Evolutionary conservation across 2,797 vertebrate species (phyloP), one percentile per base, ranked within the genome.

Genomic region (Myotis daubentonii): DNA sequence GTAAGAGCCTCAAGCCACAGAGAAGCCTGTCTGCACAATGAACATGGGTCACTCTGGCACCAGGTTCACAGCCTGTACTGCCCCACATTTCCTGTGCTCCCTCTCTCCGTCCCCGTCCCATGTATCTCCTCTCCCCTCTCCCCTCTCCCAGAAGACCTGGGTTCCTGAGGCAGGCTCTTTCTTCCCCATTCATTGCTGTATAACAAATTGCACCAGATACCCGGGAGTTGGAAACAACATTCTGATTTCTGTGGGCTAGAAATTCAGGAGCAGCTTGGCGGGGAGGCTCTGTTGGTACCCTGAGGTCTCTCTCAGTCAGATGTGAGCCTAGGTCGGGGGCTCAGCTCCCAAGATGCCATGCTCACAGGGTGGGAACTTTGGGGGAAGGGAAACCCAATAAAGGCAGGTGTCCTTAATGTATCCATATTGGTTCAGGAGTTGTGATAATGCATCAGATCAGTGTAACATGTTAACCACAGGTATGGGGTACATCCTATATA

Each of bases 361-460:
- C 47, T 55, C 51, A 3, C 16, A 4, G 47, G 11, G 2, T 22
- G 4, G 6, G 55, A 53, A 9, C 12, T 0, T 38, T 17, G 8
- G 16, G 49, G 62, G 22, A 38, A 22, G 20, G 72, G 16, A 57
- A 38, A 47, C 4, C 5, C 44, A 44, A 44, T 25, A 16, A 44
- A 10, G 20, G 3, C 0, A 1, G 49, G 44, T 23, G 2, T 55
- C 30, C 11, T 6, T 10, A 55, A 57, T n/a, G 33, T 9, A 19
- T 36, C n/a, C 38, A 3, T 53, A 6, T 23, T 38, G n/a, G n/a
- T 3, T 79, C 65, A 23, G 3, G 81, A 78, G 57, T 16, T 47
- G 51, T 36, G 9, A 23, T 17, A 22, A 3, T 2, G 25, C 19
- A 41, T 19, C 38, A 17, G 0, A 2, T n/a, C 20, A 10, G 28